These are phyloP conservation scores for Craniophora ligustri DNA, from an alignment of 2,888 invertebrate species.

Conservation along the genomic window DNA sequence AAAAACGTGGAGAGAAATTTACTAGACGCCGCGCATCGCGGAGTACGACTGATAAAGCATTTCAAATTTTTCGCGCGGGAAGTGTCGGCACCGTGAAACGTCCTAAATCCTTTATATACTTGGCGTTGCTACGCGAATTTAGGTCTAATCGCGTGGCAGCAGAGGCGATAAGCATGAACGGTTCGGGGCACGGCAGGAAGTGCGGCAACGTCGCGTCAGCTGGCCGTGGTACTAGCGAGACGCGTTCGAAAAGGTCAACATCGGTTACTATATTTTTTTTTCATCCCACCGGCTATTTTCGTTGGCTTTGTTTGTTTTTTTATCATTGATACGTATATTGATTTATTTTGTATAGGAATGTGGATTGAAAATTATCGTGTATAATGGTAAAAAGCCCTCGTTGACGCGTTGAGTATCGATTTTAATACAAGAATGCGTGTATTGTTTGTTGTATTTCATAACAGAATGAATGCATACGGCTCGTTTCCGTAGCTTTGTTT, in stretches of 20 bases:
- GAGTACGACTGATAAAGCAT: slow-evolving; percentile 83
- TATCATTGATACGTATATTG: slow-evolving; percentile 67
- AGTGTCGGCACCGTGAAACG: slow-evolving; percentile 78
- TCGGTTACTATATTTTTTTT: slow-evolving; percentile 85
- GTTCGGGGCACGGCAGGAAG: slow-evolving; percentile 68
- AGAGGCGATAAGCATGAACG: slow-evolving; percentile 84
- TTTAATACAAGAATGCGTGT: slow-evolving; percentile 37
- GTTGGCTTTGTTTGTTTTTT: slow-evolving; percentile 75
- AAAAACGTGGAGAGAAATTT: slow-evolving; percentile 58
- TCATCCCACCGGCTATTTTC: slow-evolving; percentile 78
- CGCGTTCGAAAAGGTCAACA: slow-evolving; percentile 87
- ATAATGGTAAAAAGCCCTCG: slow-evolving; percentile 28
- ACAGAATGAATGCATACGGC: slow-evolving; percentile 39
- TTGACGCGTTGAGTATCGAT: slow-evolving; percentile 43
- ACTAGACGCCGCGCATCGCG: slow-evolving; percentile 65
- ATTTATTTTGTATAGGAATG: slow-evolving; percentile 57
- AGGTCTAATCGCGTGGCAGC: slow-evolving; percentile 59
- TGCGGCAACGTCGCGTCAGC: slow-evolving; percentile 87
- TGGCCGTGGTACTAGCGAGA: slow-evolving; percentile 84
- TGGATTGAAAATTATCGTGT: slow-evolving; percentile 42
- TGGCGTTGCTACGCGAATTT: slow-evolving; percentile 66
- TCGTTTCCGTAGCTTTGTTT: slow-evolving; percentile 26
- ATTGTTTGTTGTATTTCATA: slow-evolving; percentile 36
- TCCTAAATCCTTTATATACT: slow-evolving; percentile 84
- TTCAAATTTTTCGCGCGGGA: slow-evolving; percentile 89